Evolutionary conservation across 2,888 invertebrate genomes (phyloP), one percentile per base, ranked within the genome.

Genomic region (Poecilus cupreus): DNA sequence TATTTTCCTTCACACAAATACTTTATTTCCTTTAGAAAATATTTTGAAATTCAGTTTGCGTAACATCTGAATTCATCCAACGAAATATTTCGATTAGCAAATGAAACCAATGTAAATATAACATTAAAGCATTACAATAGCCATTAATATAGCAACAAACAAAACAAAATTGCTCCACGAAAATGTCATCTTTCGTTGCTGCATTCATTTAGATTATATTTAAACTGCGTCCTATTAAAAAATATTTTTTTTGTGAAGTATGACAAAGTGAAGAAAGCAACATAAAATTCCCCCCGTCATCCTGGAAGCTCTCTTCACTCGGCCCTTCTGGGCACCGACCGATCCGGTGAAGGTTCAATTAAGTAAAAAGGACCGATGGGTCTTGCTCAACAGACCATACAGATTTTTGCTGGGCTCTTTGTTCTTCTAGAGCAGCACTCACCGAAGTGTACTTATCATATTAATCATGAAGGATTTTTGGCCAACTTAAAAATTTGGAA

Each of bases 361-460:
- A 68, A 39, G 68, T 68, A 79, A 79, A 79, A 79, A 70, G 51
- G 37, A 49, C 22, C 51, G 5, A 43, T 6, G 37, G 54, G 13
- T 13, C 57, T 37, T 32, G 49, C 64, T 22, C 32, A 79, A 18
- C 70, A 18, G 51, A 51, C 70, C 79, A 79, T 79, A 37, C 37
- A 32, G 51, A 79, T 79, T 79, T 79, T 79, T 79, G 70, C 32
- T 60, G 77, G 60, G 22, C 43, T 39, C 77, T 60, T 60, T 77
- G 57, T 77, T 43, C 77, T 77, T 43, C 26, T 39, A 18, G 6
- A 70, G 24, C 22, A 49, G 46, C n/a, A 79, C 37, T 37, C 70
- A 70, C 1, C 51, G 32, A 68, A 32, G 79, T 70, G 79, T 18
- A 22, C 37, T 39, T 39, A 79, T 79, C 49, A n/a, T 70, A 70